Base-by-base conservation (phyloP, 2,888 invertebrate species). In the Mythimna albipuncta region DNA sequence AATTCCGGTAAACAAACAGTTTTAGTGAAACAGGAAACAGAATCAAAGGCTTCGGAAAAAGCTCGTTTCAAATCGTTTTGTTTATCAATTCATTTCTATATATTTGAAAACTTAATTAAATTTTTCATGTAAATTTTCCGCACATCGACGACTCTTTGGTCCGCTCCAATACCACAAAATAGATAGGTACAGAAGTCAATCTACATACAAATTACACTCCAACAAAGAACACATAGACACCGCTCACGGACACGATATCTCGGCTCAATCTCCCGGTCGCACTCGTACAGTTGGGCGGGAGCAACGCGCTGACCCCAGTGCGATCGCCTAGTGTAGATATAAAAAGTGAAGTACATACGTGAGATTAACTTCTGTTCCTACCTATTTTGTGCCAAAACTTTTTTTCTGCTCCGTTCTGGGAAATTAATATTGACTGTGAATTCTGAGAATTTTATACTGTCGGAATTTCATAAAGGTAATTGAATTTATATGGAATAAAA, bases 401-500 rank as follows among this genome's bases (percentile, higher is more conserved):
- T 50, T 2, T 19, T 0, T 7, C 19, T 50, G 50, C 1, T 16
- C 47, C 5, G 6, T 16, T 6, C 47, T 47, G 16, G 16, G 5
- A 47, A n/a, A n/a, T 50, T 50, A n/a, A n/a, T 50, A 50, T 50
- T 2, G n/a, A 0, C 6, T 7, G 19, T 9, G 7, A 52, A 19
- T n/a, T n/a, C 50, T 6, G 6, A 52, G 3, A 52, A n/a, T n/a
- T n/a, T 52, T n/a, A 2, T n/a, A n/a, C n/a, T n/a, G 7, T 9
- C 7, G 7, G 9, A n/a, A 52, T n/a, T 7, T 19, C 3, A 52
- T n/a, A 50, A 4, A 10, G 16, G 11, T 32, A 26, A 21, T 35
- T 26, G 0, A 1, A n/a, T 21, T 10, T 0, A 6, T 21, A 10
- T 35, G 7, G 2, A 75, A 79, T 69, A 52, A 77, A 75, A 58